Conservation (phyloP, 2,888 invertebrate genomes). For the Tetranychus piercei region DNA sequence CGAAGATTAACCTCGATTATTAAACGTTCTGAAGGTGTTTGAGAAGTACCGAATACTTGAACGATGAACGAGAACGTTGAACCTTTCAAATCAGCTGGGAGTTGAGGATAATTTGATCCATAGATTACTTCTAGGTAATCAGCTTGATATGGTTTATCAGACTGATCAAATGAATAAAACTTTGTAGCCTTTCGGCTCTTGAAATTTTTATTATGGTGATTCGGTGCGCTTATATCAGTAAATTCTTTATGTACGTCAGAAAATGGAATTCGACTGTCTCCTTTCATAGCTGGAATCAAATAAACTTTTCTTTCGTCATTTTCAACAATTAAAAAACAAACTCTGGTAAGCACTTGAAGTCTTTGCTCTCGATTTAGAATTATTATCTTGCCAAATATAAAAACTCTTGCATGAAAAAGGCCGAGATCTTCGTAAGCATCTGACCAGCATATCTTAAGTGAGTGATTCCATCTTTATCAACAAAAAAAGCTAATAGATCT, state of each 20-base stretch:
- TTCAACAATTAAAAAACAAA: constrained; percentile 63
- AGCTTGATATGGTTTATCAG: constrained; percentile 55
- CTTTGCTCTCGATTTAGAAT: not conserved
- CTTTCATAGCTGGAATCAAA: constrained; percentile 51
- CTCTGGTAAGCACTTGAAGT: constrained; percentile 44
- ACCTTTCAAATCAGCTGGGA: constrained; percentile 42
- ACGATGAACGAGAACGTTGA: constrained; percentile 67
- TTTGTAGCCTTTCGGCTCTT: constrained; percentile 50
- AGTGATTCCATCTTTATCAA: constrained; percentile 31
- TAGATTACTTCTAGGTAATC: constrained; percentile 83
- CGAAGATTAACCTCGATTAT: constrained; percentile 75
- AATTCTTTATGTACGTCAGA: constrained; percentile 78
- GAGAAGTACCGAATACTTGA: constrained; percentile 71
- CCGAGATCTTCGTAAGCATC: constrained; percentile 70
- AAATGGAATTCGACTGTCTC: constrained; percentile 41
- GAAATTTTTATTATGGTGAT: constrained; percentile 54
- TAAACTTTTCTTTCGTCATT: constrained; percentile 68
- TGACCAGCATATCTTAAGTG: constrained; percentile 60
- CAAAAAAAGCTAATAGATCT: not conserved
- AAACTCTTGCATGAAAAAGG: constrained; percentile 45
- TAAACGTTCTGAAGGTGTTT: constrained; percentile 68
- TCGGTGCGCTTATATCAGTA: constrained; percentile 48
- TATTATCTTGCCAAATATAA: constrained; percentile 77
- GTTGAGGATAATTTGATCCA: constrained; percentile 40
- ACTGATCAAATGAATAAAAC: constrained; percentile 67